Base-by-base conservation (phyloP, 2,113 vertebrate genomes). In the Heloderma charlesbogerti region DNA sequence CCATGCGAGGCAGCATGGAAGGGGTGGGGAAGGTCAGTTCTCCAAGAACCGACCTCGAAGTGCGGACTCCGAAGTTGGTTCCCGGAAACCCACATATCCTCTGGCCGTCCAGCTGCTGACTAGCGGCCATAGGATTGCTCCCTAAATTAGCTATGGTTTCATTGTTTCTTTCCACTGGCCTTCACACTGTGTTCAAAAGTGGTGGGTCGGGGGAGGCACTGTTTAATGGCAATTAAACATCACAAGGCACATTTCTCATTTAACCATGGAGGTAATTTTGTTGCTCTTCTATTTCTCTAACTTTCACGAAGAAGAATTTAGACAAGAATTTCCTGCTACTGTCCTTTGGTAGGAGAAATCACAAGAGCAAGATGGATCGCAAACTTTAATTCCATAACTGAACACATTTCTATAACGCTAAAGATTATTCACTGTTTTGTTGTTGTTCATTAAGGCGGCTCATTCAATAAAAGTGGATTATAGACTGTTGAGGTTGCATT, bases 391-490 rank as follows among this genome's bases (percentile, higher is more conserved):
- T 75, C 63, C 45, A 20, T 84, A 37, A 45, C 63, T 4, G 27
- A 82, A 22, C 18, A 12, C 22, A n/a, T 48, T 85, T 71, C 43
- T 71, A 48, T 71, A 69, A 12, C 48, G 71, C 43, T 71, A 12
- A 71, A 71, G 40, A 77, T 43, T 77, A 4, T 75, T 75, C 34
- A 16, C 6, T 16, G n/a, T 75, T 75, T 75, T 40, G 16, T n/a
- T 40, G 16, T n/a, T n/a, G 40, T 20, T n/a, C n/a, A 37, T 86
- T 25, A 72, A 77, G 54, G 57, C 27, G 63, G 27, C 40, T 60
- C 86, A 16, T 96, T 94, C 75, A 40, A 92, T 92, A 91, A 88
- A 71, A 80, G 67, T 48, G 77, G 83, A 77, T 43, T 43, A 16
- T 4, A 34, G 86, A n/a, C 27, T 90, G 72, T 71, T 86, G 54